Conservation (phyloP, 2,888 invertebrate genomes). For the Netelia fuscicornis region DNA sequence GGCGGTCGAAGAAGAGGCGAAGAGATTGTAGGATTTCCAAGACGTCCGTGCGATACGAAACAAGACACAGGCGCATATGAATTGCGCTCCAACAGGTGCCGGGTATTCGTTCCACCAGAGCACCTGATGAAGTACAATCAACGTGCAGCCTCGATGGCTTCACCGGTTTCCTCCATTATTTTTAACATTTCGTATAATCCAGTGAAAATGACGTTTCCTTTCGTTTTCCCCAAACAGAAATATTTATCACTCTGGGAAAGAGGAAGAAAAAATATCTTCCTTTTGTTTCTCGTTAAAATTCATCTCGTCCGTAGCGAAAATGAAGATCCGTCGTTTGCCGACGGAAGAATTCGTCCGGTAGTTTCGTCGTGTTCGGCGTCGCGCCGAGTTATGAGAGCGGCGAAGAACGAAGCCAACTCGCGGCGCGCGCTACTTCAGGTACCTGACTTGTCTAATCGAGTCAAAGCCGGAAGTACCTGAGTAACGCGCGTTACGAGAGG, state of each 20-base stretch:
- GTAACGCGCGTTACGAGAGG: conserved; percentile 92
- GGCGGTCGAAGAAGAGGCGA: background rate
- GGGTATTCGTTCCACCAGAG: conserved; percentile 96
- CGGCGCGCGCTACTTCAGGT: conserved; percentile 99
- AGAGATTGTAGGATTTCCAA: background rate
- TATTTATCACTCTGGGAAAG: background rate
- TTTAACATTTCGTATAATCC: background rate
- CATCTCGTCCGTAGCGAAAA: too few relatives aligned
- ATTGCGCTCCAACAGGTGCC: conserved; percentile 99
- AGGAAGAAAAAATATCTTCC: background rate
- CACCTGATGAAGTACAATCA: conserved; percentile 99
- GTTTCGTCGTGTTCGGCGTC: conserved; percentile 54
- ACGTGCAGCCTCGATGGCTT: conserved; percentile 90
- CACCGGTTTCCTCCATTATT: conserved; percentile 32
- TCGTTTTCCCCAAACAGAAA: background rate
- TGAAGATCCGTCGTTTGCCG: too few relatives aligned
- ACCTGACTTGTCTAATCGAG: conserved; percentile 92
- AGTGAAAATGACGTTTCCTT: background rate
- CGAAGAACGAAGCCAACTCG: conserved; percentile 84
- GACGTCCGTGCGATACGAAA: conserved; percentile 67
- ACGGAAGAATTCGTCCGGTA: background rate
- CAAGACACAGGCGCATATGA: conserved; percentile 89
- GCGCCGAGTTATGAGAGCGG: background rate
- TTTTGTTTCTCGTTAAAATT: too few relatives aligned
- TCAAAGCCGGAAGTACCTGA: conserved; percentile 94